Evolutionary conservation across 2,888 invertebrate genomes (phyloP), one percentile per base, ranked within the genome.

Genomic region (Folsomia manolachei): DNA sequence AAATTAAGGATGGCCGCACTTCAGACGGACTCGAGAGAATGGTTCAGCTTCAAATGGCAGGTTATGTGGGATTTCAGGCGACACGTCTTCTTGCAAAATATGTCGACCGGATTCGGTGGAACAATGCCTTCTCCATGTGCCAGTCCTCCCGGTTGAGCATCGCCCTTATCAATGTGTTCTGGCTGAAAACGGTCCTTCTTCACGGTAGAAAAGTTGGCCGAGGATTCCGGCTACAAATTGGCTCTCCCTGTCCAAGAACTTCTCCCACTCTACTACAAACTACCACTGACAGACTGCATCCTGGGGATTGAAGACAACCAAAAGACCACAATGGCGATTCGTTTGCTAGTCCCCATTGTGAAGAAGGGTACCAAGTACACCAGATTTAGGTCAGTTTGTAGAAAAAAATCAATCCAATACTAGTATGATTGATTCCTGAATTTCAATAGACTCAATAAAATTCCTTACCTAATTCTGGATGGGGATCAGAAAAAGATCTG

Each of bases 241-340:
- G 66, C 73, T 2, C 26, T 76, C 4, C 76, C 76, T 1, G 67
- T 73, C 21, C 63, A 70, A 56, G 67, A 64, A 19, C 52, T 64
- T 14, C 64, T 76, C 23, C 73, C 76, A 1, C 76, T 74, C 19
- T 76, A 76, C 62, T 74, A 76, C 71, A 67, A 70, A 4, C 26
- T 73, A n/a, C 76, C 76, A n/a, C 67, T 76, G 14, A 69, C 69
- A 23, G 74, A 76, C 62, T 76, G 76, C 61, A 70, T 74, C 18
- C 53, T 76, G 4, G 71, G 72, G 2, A 39, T 71, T 39, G 39
- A 62, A 26, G 65, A 53, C 51, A 7, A 23, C 14, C 7, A 60
- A 1, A 63, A 63, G 53, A 71, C 73, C 25, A 72, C 62, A 21
- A 56, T 76, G 62, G 63, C 74, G 27, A 39, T 74, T 11, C 70